phyloP scores from a whole-genome alignment of 2,888 invertebrate species.

The Drosophila austrosaltans region DNA sequence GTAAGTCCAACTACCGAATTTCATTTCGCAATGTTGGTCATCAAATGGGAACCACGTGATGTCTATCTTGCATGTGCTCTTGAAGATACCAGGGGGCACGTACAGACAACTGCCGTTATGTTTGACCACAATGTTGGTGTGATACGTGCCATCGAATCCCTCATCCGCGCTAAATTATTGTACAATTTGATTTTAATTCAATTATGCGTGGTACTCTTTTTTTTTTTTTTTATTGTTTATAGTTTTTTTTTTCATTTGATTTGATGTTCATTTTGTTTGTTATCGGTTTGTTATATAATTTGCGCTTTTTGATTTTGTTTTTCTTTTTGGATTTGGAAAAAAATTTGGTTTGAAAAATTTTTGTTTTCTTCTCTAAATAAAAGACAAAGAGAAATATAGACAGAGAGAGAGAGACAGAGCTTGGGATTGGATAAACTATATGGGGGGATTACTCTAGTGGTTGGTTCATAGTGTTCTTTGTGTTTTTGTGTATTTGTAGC shows the following conservation, averaged over 20 bases:
- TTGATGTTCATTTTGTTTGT: constrained; percentile 47
- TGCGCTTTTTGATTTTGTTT: constrained; percentile 60
- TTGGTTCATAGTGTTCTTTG: constrained; percentile 4
- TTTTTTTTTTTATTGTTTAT: constrained; percentile 31
- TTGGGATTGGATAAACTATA: constrained; percentile 34
- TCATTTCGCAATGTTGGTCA: constrained; percentile 99
- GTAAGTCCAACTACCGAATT: constrained; percentile 99
- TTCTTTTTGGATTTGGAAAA: constrained; percentile 22
- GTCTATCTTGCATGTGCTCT: constrained; percentile 99
- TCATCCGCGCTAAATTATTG: constrained; percentile 95
- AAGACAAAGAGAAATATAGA: constrained; percentile 36
- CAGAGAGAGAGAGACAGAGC: constrained; percentile 25
- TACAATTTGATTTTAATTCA: constrained; percentile 69
- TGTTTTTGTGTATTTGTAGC: neutral
- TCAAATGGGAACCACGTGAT: constrained; percentile 99
- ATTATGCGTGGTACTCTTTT: constrained; percentile 35
- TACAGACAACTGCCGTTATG: constrained; percentile 99
- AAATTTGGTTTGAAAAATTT: constrained; percentile 10
- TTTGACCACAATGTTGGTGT: constrained; percentile 99
- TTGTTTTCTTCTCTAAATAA: constrained; percentile 47
- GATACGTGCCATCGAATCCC: constrained; percentile 99
- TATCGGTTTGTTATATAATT: constrained; percentile 42
- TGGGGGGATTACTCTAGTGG: neutral
- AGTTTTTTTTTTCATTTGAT: constrained; percentile 39
- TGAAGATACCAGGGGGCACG: constrained; percentile 99